Conservation (phyloP, 2,113 vertebrate genomes). For the Salminus brasiliensis region DNA sequence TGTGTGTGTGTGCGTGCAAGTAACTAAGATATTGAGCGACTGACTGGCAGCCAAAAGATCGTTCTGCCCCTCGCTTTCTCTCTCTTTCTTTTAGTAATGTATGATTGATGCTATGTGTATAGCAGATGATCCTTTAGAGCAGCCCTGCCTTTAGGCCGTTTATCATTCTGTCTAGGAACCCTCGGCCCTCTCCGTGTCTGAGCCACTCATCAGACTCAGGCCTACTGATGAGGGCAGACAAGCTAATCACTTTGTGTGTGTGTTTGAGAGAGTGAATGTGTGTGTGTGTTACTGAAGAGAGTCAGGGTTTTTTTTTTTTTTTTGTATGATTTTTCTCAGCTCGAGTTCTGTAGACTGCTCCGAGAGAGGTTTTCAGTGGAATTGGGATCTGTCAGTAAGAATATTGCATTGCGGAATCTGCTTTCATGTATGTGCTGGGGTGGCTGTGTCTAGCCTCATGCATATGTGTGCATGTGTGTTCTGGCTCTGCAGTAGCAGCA, state of each 20-base stretch:
- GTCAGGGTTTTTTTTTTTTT: too few species aligned
- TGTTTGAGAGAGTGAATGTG: not conserved
- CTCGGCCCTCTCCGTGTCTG: not conserved
- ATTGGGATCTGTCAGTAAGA: not conserved
- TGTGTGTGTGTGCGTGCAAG: not conserved
- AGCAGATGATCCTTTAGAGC: conserved; percentile 22
- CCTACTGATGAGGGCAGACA: not conserved
- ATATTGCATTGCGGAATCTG: not conserved
- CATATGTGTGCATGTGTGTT: not conserved
- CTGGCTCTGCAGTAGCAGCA: not conserved
- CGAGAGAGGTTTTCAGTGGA: not conserved
- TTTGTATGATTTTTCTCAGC: not conserved
- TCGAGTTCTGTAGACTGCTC: not conserved
- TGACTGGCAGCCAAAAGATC: conserved; percentile 7
- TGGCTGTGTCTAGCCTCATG: not conserved
- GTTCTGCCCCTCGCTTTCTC: too few species aligned
- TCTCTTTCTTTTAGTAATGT: not conserved
- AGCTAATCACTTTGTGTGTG: not conserved
- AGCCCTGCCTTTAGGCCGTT: not conserved
- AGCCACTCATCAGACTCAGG: not conserved
- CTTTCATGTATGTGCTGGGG: not conserved
- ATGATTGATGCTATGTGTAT: not conserved
- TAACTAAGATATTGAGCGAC: not conserved
- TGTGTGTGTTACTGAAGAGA: not conserved
- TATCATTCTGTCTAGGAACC: conserved; percentile 11